Evolutionary conservation across 2,888 invertebrate genomes (phyloP).

Genomic region (Thymelicus acteon): DNA sequence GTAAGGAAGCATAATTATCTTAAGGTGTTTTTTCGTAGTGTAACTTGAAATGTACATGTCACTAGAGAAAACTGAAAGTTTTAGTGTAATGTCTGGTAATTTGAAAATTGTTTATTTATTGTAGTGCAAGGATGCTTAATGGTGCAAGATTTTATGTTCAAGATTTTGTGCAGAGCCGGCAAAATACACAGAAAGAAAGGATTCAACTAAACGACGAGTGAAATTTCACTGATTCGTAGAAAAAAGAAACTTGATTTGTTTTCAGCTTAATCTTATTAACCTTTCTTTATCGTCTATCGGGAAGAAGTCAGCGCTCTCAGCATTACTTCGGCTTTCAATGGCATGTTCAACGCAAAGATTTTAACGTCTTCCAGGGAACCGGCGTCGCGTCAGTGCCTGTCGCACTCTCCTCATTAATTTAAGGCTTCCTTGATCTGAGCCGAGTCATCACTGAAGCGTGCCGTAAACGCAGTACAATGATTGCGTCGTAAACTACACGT

Average conservation of each 20-base stretch:
- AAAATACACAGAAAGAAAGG: too few species aligned
- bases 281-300: background rate
- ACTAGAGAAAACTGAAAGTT: too few species aligned
- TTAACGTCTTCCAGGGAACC: background rate
- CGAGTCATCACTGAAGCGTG: constrained; percentile 57
- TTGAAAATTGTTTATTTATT: too few species aligned
- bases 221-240: constrained; percentile 14
- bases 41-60: too few species aligned
- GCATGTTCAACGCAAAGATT: background rate
- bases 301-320: background rate
- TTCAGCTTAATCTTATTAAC: background rate
- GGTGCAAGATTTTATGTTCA: too few species aligned
- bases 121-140: too few species aligned
- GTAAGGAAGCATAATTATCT: background rate
- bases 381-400: background rate
- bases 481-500: constrained; percentile 54
- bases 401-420: background rate
- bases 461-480: constrained; percentile 46
- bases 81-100: too few species aligned
- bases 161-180: too few species aligned
- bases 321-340: background rate
- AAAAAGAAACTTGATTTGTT: background rate
- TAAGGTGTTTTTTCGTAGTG: too few species aligned
- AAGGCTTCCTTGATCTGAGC: constrained; percentile 25
- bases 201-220: too few species aligned